Evolutionary conservation across 92 coral and sea anemone species (phyloP), one percentile per base, ranked within the genome.

Genomic region (Nematostella vectensis): DNA sequence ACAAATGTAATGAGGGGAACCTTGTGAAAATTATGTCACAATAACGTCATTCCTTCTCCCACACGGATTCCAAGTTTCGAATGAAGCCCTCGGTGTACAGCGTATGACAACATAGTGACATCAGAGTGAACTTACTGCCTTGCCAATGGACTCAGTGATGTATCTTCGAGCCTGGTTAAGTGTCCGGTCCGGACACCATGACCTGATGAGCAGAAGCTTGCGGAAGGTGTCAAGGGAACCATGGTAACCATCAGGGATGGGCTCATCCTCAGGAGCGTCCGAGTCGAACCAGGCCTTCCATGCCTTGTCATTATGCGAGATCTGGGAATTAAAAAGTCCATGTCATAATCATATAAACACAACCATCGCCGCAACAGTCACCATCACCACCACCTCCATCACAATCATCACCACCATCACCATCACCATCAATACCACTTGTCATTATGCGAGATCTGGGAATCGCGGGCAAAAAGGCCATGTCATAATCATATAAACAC

Each of bases 281-380:
- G 94, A 82, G 65, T 93, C 99, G 49, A 93, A 93, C 99, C 99
- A 93, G 12, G 84, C 67, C 70, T 93, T 93, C 99, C 99, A 93
- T 11, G 94, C 95, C 52, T 87, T 93, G 79, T 87, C 99, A 36
- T 82, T 87, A 43, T 78, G 72, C 3, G 89, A 69, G 48, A 89
- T 83, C 91, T 88, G 30, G 18, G 30, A 27, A n/a, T 11, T 47
- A 43, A 17, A 6, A 6, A 6, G 15, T 33, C 40, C n/a, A n/a
- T n/a, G n/a, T n/a, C n/a, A n/a, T n/a, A n/a, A n/a, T n/a, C n/a
- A n/a, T n/a, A n/a, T n/a, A n/a, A n/a, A n/a, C n/a, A n/a, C n/a
- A n/a, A n/a, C n/a, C n/a, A n/a, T n/a, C n/a, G n/a, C n/a, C n/a
- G n/a, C n/a, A n/a, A n/a, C n/a, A n/a, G n/a, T n/a, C n/a, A n/a